Percentiles rank a stretch among this genome's conserved stretches.
phyloP scores from a whole-genome alignment of 2,888 invertebrate genomes.

The Drosophila colorata region DNA sequence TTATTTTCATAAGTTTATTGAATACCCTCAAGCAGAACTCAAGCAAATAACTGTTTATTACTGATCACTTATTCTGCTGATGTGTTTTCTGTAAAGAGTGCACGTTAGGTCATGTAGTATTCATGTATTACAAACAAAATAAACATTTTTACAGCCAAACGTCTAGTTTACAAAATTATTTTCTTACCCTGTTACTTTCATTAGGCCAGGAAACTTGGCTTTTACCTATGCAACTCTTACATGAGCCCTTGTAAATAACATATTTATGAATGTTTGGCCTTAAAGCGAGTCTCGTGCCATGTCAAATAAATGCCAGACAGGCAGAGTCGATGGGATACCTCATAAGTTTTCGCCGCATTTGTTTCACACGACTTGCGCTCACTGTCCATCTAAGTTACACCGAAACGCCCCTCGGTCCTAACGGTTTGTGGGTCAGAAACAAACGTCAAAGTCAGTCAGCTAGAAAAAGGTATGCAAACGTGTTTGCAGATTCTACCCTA shows the following conservation, averaged over 20 bases:
- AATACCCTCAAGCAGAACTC: too few species aligned
- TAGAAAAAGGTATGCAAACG: slow-evolving; percentile 71
- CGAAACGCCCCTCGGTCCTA: neutral
- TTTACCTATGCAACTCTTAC: too few species aligned
- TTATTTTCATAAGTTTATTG: too few species aligned
- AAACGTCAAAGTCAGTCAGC: slow-evolving; percentile 49
- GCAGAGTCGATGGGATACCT: neutral
- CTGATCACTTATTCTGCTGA: too few species aligned
- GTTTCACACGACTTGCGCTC: slow-evolving; percentile 65
- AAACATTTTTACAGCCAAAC: too few species aligned
- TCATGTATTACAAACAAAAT: too few species aligned
- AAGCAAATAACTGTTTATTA: too few species aligned
- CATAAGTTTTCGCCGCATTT: slow-evolving; percentile 41
- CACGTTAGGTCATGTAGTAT: too few species aligned
- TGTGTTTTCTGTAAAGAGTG: too few species aligned
- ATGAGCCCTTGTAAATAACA: slow-evolving; percentile 1
- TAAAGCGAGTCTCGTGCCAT: neutral
- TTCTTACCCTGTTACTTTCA: too few species aligned
- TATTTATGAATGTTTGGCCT: slow-evolving; percentile 2
- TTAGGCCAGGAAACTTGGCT: too few species aligned
- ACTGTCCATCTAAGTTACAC: slow-evolving; percentile 21
- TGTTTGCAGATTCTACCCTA: slow-evolving; percentile 42
- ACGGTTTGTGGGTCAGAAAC: slow-evolving; percentile 52
- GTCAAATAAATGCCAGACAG: slow-evolving; percentile 25
- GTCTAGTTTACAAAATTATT: too few species aligned